These are phyloP conservation scores for Potamarius usumacintae DNA, from an alignment of 2,113 vertebrate species.

Conservation along the genomic window DNA sequence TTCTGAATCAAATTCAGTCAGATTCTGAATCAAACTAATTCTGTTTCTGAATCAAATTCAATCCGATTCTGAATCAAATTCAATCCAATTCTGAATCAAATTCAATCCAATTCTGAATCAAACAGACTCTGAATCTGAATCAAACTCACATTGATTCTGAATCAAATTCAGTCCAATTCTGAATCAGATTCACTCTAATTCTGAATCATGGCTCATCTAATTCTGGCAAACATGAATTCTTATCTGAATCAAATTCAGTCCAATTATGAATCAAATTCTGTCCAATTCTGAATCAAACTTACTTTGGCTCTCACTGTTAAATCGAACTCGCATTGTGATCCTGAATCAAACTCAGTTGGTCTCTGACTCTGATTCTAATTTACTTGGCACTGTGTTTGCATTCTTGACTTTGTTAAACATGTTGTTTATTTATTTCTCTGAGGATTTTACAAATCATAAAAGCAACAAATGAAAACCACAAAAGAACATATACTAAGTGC, in stretches of 20 bases:
- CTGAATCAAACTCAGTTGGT: neutral
- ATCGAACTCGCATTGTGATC: neutral
- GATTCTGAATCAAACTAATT: neutral
- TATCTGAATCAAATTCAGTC: neutral
- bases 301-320: neutral
- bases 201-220: neutral
- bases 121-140: neutral
- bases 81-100: neutral
- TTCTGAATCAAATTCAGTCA: neutral
- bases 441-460: too few species aligned
- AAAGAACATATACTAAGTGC: too few species aligned
- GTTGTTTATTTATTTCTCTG: too few species aligned
- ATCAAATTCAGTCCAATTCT: neutral
- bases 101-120: neutral
- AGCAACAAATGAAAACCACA: too few species aligned
- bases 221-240: too few species aligned
- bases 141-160: neutral
- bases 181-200: neutral
- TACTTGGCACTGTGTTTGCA: neutral
- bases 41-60: neutral
- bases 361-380: neutral
- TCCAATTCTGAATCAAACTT: neutral
- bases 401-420: too few species aligned
- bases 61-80: neutral
- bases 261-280: neutral